Evolutionary conservation across 2,113 vertebrate species (phyloP).

Genomic region (Bettongia penicillata): DNA sequence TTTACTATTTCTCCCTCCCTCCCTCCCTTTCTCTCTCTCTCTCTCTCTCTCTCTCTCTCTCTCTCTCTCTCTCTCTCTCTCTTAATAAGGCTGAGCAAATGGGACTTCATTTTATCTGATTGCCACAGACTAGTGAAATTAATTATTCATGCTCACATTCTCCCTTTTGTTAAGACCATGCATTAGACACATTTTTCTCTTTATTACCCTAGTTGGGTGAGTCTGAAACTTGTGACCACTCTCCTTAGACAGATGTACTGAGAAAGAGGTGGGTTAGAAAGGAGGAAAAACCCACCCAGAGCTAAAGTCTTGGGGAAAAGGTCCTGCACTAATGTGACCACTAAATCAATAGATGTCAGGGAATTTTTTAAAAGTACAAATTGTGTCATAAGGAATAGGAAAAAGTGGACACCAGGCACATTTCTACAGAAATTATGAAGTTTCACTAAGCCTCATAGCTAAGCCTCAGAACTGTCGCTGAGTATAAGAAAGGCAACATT

Average conservation of each 20-base stretch:
- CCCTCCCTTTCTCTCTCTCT: slow-evolving; percentile 68
- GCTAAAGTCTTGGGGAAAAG: slow-evolving; percentile 49
- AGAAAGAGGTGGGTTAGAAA: slow-evolving; percentile 57
- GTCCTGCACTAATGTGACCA: slow-evolving; percentile 37
- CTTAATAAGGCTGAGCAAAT: slow-evolving; percentile 90
- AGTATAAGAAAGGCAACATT: background rate
- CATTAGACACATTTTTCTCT: slow-evolving; percentile 88
- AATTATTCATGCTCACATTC: slow-evolving; percentile 86
- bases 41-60: too few species aligned
- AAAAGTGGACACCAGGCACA: slow-evolving; percentile 8
- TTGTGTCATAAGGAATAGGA: slow-evolving; percentile 2
- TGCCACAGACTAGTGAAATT: slow-evolving; percentile 84
- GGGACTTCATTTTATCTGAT: slow-evolving; percentile 87
- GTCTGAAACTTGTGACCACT: slow-evolving; percentile 62
- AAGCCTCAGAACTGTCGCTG: background rate
- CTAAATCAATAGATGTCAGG: slow-evolving; percentile 28
- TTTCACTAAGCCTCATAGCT: background rate
- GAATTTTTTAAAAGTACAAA: slow-evolving; percentile 28
- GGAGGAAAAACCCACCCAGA: slow-evolving; percentile 13
- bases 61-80: too few species aligned
- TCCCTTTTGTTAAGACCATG: slow-evolving; percentile 84
- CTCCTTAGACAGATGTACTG: slow-evolving; percentile 32
- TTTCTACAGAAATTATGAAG: background rate
- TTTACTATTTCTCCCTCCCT: slow-evolving; percentile 79
- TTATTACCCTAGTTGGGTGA: slow-evolving; percentile 67